Conservation (phyloP, 2,797 vertebrate species). For the Thripadectes ignobilis region DNA sequence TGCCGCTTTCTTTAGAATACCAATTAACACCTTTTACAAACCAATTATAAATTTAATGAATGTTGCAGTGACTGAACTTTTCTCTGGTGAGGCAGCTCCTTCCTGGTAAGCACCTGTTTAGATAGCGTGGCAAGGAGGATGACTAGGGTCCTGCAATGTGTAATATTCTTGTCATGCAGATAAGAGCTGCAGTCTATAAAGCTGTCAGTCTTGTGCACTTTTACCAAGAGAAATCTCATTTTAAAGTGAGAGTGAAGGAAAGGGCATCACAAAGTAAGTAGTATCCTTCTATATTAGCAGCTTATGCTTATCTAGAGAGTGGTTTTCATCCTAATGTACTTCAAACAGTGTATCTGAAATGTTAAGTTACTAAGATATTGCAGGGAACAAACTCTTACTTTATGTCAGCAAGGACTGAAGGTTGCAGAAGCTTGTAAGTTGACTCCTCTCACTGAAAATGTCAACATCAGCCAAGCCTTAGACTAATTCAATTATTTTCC, state of each 20-base stretch:
- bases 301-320: neutral
- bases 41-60: neutral
- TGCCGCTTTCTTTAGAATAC: neutral
- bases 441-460: neutral
- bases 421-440: neutral
- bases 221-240: neutral
- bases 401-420: neutral
- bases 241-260: neutral
- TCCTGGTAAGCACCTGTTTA: neutral
- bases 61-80: neutral
- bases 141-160: neutral
- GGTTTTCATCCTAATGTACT: neutral
- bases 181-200: neutral
- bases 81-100: neutral
- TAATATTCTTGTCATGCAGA: neutral
- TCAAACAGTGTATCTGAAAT: neutral
- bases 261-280: neutral
- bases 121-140: neutral
- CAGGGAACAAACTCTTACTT: neutral
- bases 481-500: conserved; percentile 22
- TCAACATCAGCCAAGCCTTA: neutral
- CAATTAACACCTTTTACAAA: neutral
- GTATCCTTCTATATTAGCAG: neutral
- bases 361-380: neutral
- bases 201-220: neutral